Evolutionary conservation across 2,888 invertebrate species (phyloP), one percentile per base, ranked within the genome.

Genomic region (Idaea biselata): DNA sequence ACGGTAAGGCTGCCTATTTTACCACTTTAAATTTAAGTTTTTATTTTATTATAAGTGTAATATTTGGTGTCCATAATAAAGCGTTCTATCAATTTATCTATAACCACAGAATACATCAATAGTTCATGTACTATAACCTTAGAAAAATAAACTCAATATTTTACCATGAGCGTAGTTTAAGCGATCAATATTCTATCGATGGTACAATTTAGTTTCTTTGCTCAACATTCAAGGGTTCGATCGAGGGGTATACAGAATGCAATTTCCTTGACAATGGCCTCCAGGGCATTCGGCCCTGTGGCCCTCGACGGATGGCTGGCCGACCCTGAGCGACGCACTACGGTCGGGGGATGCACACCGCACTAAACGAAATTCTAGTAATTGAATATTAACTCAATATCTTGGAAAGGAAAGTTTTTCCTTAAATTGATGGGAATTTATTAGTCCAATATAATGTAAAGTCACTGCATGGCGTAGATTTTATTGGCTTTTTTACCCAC

Each of bases 181-280:
- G 44, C 44, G 11, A 14, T 44, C 44, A 14, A 44, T 44, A 44
- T 44, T 44, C 61, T 60, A 65, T 64, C 62, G 63, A 62, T 65
- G 63, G 74, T 76, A 75, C 73, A 74, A 73, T 78, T 73, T 71
- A 72, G 73, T 71, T 74, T 65, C 67, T 71, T 66, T 58, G 63
- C 64, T 59, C 63, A 55, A 53, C 65, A 60, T 59, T 67, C 63
- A 66, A 68, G 73, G 70, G 68, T 61, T 68, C 67, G 66, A 67
- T 63, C 63, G 66, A 77, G 73, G 79, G 79, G 75, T 68, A 76
- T 72, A 73, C 76, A 83, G 80, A 88, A 89, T 88, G 87, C 86
- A 88, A 89, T 89, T 88, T 89, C 81, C 85, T 81, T 81, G 77
- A 83, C 85, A 86, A 86, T 83, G 76, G 82, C 83, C 82, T 69